Evolutionary conservation across 1,140 invertebrate genomes (phyloP), one percentile per base, ranked within the genome.

Genomic region (Semibalanus balanoides): DNA sequence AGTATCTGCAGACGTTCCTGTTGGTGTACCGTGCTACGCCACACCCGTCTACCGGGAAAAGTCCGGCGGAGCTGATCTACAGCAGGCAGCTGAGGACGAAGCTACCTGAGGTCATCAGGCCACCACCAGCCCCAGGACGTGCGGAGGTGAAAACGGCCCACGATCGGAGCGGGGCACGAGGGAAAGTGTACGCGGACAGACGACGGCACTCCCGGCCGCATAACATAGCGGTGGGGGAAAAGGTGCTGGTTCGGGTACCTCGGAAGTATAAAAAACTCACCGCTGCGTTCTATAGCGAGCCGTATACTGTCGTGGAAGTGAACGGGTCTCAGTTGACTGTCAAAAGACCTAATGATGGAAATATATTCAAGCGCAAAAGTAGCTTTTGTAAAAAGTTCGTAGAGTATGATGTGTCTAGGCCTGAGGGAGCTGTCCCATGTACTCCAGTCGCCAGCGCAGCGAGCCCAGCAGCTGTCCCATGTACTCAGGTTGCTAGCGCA

Each of bases 81-180:
- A 72, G 29, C 17, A n/a, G 31, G 70, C 29, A 64, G 43, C 9
- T 75, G 71, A 74, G 69, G 35, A 75, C 30, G 3, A 71, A 73
- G 75, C 30, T 71, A 77, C 74, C 74, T 29, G 30, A 30, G 30
- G 30, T 43, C 28, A 74, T 71, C 17, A n/a, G n/a, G n/a, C 35
- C 35, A 17, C 35, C 35, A 17, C 35, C 35, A 40, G 35, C 35
- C 5, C 35, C 35, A 5, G 35, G 35, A 17, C 35, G 35, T 17
- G 5, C 5, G 17, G 35, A 5, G 35, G 35, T 40, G 35, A 5
- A 40, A 17, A 17, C 35, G 35, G 35, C 35, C 35, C 35, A 40
- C 17, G 35, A 40, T 40, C 35, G 35, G 5, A 40, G 35, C 35
- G 35, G 35, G 35, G 17, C 5, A 17, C 35, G 35, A 5, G 35